Evolutionary conservation across 2,888 invertebrate genomes (phyloP), one percentile per base, ranked within the genome.

Genomic region (Stenolophus ochropezus): DNA sequence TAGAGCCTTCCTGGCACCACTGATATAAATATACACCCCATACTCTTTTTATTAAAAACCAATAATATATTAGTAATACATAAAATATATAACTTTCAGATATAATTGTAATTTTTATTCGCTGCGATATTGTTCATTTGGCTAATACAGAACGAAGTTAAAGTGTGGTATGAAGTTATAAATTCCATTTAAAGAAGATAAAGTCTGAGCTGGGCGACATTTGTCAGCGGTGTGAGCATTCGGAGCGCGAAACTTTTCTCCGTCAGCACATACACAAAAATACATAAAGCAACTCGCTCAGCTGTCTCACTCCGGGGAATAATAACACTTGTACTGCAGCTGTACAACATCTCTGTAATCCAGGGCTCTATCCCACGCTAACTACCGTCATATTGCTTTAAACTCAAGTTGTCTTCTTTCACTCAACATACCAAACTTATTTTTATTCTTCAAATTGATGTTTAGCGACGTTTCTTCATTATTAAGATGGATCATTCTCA

Each of bases 241-340:
- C 53, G 8, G n/a, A 11, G 14, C 25, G 58, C 20, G 23, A 58
- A 23, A 58, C 58, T 23, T 58, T 21, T 58, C 23, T 21, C 20
- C 58, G 25, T 58, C 23, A 58, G 23, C 21, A 58, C 58, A 58
- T 23, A 23, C 58, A 58, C 51, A 51, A 21, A 58, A 58, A 58
- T 58, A 58, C 23, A 58, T 58, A 58, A 58, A 58, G 2, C 58
- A 58, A 58, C 25, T 23, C 23, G 58, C 21, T 42, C 33, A 42
- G 33, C 33, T 42, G n/a, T 23, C 25, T 20, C 58, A 23, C 21
- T 23, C 58, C 25, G 14, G 58, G 58, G 58, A 58, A 58, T 58
- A 58, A 58, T 58, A 58, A 58, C 58, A 58, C n/a, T 56, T 58
- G 58, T 58, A 58, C 23, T 58, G 58, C 21, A 58, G 23, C 58